Conservation (phyloP, 53 echinoderm and acorn worm genomes). For the Apostichopus leukothele region DNA sequence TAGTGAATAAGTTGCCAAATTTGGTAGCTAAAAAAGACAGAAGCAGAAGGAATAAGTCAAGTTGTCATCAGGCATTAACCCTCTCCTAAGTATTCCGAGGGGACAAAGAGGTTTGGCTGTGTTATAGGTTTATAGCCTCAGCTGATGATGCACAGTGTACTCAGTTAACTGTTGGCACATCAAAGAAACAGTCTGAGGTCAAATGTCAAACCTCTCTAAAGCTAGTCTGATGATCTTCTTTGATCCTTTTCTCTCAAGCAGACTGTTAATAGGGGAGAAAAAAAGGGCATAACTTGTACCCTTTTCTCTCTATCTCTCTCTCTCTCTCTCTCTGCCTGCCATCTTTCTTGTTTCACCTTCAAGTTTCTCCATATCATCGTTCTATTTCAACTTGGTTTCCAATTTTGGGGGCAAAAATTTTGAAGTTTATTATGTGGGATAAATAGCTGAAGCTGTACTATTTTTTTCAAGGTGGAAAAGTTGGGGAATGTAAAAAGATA, state of each 20-base stretch:
- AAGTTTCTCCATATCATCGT: no score
- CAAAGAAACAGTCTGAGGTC: constrained; percentile 18
- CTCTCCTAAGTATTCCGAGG: constrained; percentile 21
- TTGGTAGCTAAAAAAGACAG: not conserved
- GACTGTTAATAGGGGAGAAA: constrained; percentile 1
- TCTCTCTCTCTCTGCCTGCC: not conserved
- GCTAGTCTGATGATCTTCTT: not conserved
- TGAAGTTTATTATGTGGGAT: no score
- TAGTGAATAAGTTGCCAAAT: not conserved
- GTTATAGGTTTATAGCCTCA: constrained; percentile 19
- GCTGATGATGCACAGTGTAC: not conserved
- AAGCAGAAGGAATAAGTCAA: not conserved
- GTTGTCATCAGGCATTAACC: constrained; percentile 35
- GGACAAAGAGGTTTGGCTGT: constrained; percentile 16
- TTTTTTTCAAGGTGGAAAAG: not conserved
- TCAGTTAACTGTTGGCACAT: not conserved
- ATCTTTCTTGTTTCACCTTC: no score
- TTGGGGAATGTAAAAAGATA: not conserved
- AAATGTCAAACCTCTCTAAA: constrained; percentile 27
- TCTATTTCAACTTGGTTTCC: no score
- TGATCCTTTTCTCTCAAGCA: constrained; percentile 23
- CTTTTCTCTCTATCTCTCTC: not conserved
- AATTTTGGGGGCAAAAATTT: no score
- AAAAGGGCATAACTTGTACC: not conserved
- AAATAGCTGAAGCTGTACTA: no score